Percentiles rank a stretch among this genome's conserved stretches.
These are phyloP conservation scores for Pterostichus niger DNA, from an alignment of 2,888 invertebrate species.

Conservation along the genomic window DNA sequence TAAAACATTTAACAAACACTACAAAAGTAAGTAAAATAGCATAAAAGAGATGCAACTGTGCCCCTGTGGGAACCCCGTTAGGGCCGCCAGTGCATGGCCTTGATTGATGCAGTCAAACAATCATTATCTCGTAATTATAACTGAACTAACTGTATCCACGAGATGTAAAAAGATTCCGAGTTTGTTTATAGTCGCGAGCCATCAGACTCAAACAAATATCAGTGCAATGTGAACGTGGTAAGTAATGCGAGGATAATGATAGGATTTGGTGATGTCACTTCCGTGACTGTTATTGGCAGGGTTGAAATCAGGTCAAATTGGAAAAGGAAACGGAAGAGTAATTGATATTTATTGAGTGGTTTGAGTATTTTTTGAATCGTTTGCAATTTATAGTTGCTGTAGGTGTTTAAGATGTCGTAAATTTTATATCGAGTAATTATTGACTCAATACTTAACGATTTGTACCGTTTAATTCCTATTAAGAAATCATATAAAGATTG, in stretches of 20 bases:
- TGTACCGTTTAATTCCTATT: not conserved
- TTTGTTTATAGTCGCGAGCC: conserved; percentile 21
- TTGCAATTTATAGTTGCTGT: not conserved
- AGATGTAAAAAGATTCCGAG: conserved; percentile 50
- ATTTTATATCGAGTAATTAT: conserved; percentile 4
- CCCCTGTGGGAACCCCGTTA: not conserved
- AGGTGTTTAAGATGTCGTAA: conserved; percentile 15
- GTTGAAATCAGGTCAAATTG: not conserved
- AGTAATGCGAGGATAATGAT: conserved; percentile 21
- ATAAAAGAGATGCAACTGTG: not conserved
- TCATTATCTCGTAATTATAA: conserved; percentile 63
- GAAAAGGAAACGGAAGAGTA: conserved; percentile 6
- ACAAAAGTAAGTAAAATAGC: not conserved
- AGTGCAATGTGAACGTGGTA: conserved; percentile 13
- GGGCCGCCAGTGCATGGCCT: conserved; percentile 57
- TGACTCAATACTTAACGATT: not conserved
- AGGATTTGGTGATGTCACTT: conserved; percentile 11
- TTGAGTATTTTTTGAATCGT: not conserved
- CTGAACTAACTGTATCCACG: conserved; percentile 58
- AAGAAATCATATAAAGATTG: not conserved
- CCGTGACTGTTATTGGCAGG: conserved; percentile 5
- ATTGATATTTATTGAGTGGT: conserved; percentile 3
- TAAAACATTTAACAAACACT: too few species aligned
- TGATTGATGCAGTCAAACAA: conserved; percentile 63
- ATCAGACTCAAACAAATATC: not conserved